A percentile compares a stretch with the other conserved stretches of the same genome.
These are phyloP conservation scores for Neelides folsomi DNA, from an alignment of 2,888 invertebrate genomes.

Conservation along the genomic window DNA sequence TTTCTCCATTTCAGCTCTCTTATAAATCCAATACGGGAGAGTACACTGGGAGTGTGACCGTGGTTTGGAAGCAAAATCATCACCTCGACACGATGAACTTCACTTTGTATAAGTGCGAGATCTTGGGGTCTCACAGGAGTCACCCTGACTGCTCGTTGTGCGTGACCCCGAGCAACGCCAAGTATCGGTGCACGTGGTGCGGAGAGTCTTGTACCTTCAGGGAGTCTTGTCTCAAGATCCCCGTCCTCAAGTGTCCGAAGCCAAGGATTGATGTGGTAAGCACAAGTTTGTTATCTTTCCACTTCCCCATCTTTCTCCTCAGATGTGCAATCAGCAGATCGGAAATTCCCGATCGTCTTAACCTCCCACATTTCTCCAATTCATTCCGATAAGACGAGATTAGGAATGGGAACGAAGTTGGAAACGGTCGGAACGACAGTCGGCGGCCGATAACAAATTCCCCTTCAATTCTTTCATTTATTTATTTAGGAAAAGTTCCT, in stretches of 20 bases:
- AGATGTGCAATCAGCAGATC: too few relatives aligned
- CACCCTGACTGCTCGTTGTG: constrained; percentile 94
- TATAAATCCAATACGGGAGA: constrained; percentile 77
- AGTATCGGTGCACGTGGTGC: constrained; percentile 94
- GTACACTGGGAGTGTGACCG: constrained; percentile 73
- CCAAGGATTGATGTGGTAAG: constrained; percentile 76
- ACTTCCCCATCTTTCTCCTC: too few relatives aligned
- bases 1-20: constrained; percentile 53
- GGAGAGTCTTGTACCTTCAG: constrained; percentile 72
- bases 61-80: constrained; percentile 87
- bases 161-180: constrained; percentile 67
- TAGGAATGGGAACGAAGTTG: too few relatives aligned
- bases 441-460: too few relatives aligned
- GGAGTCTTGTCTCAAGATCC: constrained; percentile 66
- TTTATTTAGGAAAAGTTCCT: too few relatives aligned
- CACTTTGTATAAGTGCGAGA: constrained; percentile 87
- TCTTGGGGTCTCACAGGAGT: constrained; percentile 81
- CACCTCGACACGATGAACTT: constrained; percentile 82
- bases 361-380: too few relatives aligned
- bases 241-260: constrained; percentile 73
- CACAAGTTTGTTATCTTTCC: constrained; percentile 9
- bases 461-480: too few relatives aligned
- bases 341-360: too few relatives aligned
- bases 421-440: too few relatives aligned
- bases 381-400: too few relatives aligned